phyloP scores from a whole-genome alignment of 2,888 invertebrate genomes.

The Ganaspis brasiliensis region DNA sequence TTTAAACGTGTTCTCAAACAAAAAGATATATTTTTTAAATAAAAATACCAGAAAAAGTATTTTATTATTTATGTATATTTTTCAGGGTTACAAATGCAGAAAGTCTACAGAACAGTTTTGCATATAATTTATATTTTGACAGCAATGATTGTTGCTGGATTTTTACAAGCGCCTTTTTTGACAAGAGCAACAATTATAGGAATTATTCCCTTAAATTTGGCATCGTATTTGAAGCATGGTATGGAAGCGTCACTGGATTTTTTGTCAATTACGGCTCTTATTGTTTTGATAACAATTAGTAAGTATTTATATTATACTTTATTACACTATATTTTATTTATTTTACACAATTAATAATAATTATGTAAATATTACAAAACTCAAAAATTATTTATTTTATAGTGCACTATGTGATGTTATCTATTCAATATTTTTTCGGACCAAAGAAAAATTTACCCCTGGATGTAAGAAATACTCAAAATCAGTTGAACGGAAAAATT shows the following conservation, averaged over 20 bases:
- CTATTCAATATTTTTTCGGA: slow-evolving; percentile 68
- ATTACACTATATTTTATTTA: background rate
- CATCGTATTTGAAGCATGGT: slow-evolving; percentile 75
- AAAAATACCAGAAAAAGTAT: too few species aligned
- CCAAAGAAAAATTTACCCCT: slow-evolving; percentile 44
- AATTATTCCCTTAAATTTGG: slow-evolving; percentile 75
- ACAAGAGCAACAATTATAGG: slow-evolving; percentile 75
- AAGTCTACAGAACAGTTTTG: slow-evolving; percentile 68
- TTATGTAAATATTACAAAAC: too few species aligned
- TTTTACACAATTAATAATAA: too few species aligned
- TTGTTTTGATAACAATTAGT: slow-evolving; percentile 76
- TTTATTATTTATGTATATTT: too few species aligned
- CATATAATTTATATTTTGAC: slow-evolving; percentile 74
- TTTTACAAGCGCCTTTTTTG: slow-evolving; percentile 75
- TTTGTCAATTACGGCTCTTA: slow-evolving; percentile 73
- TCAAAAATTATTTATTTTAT: slow-evolving; percentile 44
- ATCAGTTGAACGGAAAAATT: background rate
- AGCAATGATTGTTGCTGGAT: slow-evolving; percentile 77
- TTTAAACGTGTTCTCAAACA: too few species aligned
- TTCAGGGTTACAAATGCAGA: slow-evolving; percentile 74
- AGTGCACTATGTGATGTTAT: slow-evolving; percentile 75
- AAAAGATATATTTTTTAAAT: too few species aligned
- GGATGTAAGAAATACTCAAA: background rate
- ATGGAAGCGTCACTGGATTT: slow-evolving; percentile 75
- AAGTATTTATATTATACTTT: slow-evolving; percentile 56